phyloP scores from a whole-genome alignment of 2,797 vertebrate genomes.

The Molothrus ater region DNA sequence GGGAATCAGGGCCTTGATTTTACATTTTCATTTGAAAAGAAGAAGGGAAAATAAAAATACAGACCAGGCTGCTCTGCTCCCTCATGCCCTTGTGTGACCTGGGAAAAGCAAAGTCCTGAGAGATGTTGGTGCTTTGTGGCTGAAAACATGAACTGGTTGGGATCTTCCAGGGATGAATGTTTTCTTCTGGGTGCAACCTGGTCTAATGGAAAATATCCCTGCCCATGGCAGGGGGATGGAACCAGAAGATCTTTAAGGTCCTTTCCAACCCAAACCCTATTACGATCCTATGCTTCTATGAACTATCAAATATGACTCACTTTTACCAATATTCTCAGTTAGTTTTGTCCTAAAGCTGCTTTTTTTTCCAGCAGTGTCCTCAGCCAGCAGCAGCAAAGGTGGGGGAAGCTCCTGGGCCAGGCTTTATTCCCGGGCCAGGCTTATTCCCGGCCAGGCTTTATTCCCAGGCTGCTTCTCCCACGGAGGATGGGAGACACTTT shows the following conservation, averaged over 20 bases:
- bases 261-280: not conserved
- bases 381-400: fast-evolving
- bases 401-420: not conserved
- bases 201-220: not conserved
- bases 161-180: not conserved
- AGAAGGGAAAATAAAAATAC: not conserved
- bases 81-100: fast-evolving
- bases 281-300: fast-evolving
- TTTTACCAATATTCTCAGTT: not conserved
- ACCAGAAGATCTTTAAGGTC: not conserved
- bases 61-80: not conserved
- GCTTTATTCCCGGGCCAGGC: not conserved
- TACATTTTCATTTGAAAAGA: not conserved
- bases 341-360: not conserved
- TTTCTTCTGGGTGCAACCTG: not conserved
- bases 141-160: not conserved
- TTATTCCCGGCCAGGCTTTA: not conserved
- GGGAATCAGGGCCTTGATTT: not conserved
- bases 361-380: not conserved
- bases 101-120: not conserved
- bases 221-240: not conserved
- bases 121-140: not conserved
- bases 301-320: not conserved
- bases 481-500: not conserved
- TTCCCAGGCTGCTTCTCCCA: not conserved